Evolutionary conservation across 2,113 vertebrate species (phyloP).

Genomic region (Puntigrus tetrazona): DNA sequence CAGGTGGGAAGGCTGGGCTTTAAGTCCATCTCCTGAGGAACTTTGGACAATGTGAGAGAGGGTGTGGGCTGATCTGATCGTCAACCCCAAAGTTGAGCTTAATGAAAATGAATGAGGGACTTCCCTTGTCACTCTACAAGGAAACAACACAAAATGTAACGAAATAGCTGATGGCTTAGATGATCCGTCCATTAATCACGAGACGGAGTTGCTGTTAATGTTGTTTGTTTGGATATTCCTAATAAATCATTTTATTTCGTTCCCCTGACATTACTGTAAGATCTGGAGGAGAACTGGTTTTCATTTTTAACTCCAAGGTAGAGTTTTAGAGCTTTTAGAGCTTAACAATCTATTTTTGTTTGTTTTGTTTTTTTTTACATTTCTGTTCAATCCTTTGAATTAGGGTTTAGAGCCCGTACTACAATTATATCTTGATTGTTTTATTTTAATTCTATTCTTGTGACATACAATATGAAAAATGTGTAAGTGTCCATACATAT

Average conservation of each 20-base stretch:
- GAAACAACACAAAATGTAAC: constrained; percentile 44
- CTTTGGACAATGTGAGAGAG: constrained; percentile 33
- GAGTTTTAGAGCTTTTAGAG: background rate
- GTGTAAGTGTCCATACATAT: too few relatives aligned
- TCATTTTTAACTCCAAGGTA: background rate
- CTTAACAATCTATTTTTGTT: background rate
- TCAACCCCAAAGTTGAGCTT: constrained; percentile 19
- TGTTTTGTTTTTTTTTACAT: background rate
- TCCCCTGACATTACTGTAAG: too few relatives aligned
- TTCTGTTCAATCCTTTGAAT: too few relatives aligned
- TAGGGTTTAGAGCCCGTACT: too few relatives aligned
- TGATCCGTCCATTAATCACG: background rate
- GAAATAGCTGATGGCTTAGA: background rate
- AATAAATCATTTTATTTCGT: too few relatives aligned
- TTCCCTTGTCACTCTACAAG: constrained; percentile 55
- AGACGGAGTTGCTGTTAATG: background rate
- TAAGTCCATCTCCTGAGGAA: constrained; percentile 52
- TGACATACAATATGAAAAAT: too few relatives aligned
- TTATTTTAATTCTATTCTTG: too few relatives aligned
- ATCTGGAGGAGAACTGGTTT: too few relatives aligned
- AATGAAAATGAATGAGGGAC: constrained; percentile 52
- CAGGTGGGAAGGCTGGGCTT: constrained; percentile 47
- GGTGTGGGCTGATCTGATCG: constrained; percentile 34
- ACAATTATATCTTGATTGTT: too few relatives aligned
- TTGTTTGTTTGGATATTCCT: background rate